A percentile compares a stretch with the other conserved stretches of the same genome.
phyloP scores from a whole-genome alignment of 2,797 vertebrate species.

The Coilia nasus region DNA sequence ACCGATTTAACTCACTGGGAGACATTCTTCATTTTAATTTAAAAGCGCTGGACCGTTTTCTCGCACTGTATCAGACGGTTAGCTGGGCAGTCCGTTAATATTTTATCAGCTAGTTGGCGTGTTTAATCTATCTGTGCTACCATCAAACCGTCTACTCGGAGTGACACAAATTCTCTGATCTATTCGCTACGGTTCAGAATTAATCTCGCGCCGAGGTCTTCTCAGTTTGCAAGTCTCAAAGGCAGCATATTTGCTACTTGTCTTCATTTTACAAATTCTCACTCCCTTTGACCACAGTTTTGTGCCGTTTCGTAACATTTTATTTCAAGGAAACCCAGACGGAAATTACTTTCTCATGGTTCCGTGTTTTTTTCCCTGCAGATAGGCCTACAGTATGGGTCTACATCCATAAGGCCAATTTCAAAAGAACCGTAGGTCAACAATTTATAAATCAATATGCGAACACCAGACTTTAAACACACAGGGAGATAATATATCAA shows the following conservation, averaged over 20 bases:
- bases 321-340: neutral
- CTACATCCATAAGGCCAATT: neutral
- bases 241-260: neutral
- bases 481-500: no score
- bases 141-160: neutral
- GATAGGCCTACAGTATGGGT: neutral
- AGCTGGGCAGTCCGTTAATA: slow-evolving; percentile 32
- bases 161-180: slow-evolving; percentile 28
- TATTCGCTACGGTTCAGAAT: slow-evolving; percentile 13
- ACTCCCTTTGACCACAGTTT: neutral
- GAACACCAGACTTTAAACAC: no score
- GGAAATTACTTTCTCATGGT: neutral
- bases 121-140: slow-evolving; percentile 8
- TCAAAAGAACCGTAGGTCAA: neutral
- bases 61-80: slow-evolving; percentile 3
- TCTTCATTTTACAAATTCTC: neutral
- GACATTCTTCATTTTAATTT: slow-evolving; percentile 23
- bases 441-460: neutral
- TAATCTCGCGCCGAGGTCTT: slow-evolving; percentile 1
- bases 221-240: neutral
- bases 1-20: neutral
- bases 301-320: neutral
- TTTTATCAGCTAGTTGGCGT: slow-evolving; percentile 35
- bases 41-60: neutral
- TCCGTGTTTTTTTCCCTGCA: neutral